Evolutionary conservation across 2,113 vertebrate genomes (phyloP).

Genomic region (Phalacrocorax carbo): DNA sequence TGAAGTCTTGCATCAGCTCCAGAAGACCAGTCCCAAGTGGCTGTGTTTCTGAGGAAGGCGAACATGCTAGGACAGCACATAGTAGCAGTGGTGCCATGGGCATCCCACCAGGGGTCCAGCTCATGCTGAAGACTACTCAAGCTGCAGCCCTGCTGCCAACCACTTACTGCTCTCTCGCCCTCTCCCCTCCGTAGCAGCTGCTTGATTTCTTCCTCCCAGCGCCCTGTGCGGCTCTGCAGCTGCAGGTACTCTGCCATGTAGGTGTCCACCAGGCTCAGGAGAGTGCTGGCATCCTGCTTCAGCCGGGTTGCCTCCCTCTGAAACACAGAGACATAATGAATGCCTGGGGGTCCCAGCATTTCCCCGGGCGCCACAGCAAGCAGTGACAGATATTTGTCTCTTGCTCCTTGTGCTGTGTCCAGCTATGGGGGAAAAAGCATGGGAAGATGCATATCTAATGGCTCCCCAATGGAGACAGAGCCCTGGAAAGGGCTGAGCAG

Average conservation of each 20-base stretch:
- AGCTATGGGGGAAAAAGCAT: not conserved
- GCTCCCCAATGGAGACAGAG: not conserved
- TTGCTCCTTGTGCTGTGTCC: not conserved
- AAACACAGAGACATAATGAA: not conserved
- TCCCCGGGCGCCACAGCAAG: not conserved
- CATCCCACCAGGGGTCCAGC: not conserved
- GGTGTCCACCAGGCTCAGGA: constrained; percentile 55
- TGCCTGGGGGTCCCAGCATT: not conserved
- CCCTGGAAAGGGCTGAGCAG: not conserved
- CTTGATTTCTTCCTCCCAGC: constrained; percentile 69
- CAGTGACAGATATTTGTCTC: rapidly evolving
- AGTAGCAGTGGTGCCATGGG: rapidly evolving
- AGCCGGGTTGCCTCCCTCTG: constrained; percentile 66
- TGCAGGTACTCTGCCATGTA: constrained; percentile 47
- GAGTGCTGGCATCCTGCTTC: constrained; percentile 39
- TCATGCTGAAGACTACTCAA: not conserved
- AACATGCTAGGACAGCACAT: not conserved
- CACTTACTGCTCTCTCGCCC: constrained; percentile 65
- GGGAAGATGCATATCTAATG: not conserved
- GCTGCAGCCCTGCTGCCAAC: not conserved
- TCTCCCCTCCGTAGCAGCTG: constrained; percentile 62
- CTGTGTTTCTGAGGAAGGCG: not conserved
- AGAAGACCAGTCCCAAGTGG: not conserved
- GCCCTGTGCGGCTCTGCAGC: constrained; percentile 44
- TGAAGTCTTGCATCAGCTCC: not conserved